phyloP scores from a whole-genome alignment of 2,797 vertebrate genomes.

The Luscinia luscinia region DNA sequence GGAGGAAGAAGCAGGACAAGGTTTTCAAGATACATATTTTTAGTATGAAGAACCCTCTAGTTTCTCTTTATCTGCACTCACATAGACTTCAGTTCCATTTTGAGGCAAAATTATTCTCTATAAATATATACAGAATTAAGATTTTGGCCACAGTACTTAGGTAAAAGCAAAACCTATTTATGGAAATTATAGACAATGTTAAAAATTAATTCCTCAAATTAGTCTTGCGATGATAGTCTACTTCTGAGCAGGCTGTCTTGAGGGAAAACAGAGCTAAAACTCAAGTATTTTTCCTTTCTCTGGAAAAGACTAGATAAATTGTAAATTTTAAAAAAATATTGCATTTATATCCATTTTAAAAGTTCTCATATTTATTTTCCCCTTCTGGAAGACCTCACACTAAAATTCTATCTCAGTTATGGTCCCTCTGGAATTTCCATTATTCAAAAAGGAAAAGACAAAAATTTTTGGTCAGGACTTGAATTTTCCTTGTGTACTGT shows the following conservation, averaged over 20 bases:
- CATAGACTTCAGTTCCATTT: background rate
- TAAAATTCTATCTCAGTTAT: background rate
- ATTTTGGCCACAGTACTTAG: background rate
- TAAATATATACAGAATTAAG: background rate
- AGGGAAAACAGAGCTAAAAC: background rate
- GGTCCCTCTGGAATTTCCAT: background rate
- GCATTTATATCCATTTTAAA: background rate
- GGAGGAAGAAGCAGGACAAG: background rate
- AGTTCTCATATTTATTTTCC: background rate
- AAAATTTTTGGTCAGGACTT: background rate
- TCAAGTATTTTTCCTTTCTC: background rate
- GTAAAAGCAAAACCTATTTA: background rate
- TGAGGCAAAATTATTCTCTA: background rate
- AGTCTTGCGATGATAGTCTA: background rate
- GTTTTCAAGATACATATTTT: background rate
- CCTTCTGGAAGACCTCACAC: background rate
- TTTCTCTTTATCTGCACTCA: background rate
- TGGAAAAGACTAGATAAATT: background rate
- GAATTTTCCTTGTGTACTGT: background rate
- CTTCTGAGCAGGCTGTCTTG: background rate
- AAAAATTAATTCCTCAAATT: background rate
- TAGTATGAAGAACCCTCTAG: background rate
- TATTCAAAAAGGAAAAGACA: background rate
- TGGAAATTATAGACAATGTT: background rate
- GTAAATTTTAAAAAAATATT: background rate